Evolutionary conservation across 1,140 invertebrate genomes (phyloP).

Genomic region (Ostrea denselamellosa): DNA sequence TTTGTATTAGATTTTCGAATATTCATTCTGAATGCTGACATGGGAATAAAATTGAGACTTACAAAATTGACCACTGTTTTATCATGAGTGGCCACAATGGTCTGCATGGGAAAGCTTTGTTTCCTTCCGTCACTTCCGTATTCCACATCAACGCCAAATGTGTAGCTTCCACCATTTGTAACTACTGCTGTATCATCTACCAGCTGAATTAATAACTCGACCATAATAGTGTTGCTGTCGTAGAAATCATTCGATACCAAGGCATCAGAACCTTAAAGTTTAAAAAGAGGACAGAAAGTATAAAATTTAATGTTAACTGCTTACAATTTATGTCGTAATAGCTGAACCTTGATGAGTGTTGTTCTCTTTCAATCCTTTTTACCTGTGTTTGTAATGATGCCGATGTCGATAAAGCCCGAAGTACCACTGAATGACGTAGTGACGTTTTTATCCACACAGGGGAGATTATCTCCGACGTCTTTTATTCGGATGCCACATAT

Average conservation of each 20-base stretch:
- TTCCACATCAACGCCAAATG: slow-evolving; percentile 45
- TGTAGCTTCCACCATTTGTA: neutral
- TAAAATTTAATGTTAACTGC: neutral
- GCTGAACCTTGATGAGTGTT: too few relatives aligned
- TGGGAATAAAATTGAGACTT: neutral
- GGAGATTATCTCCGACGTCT: slow-evolving; percentile 58
- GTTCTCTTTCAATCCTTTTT: neutral
- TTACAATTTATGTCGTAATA: neutral
- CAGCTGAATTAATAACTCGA: slow-evolving; percentile 57
- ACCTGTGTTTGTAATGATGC: slow-evolving; percentile 58
- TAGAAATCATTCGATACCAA: slow-evolving; percentile 45
- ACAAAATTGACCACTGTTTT: slow-evolving; percentile 16
- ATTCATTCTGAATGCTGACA: too few relatives aligned
- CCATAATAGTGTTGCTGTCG: slow-evolving; percentile 57
- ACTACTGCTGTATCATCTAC: slow-evolving; percentile 37
- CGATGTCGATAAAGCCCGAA: slow-evolving; percentile 43
- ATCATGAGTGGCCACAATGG: slow-evolving; percentile 17
- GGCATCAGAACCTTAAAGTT: slow-evolving; percentile 39
- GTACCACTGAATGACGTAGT: slow-evolving; percentile 38
- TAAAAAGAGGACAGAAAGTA: neutral
- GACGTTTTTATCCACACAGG: slow-evolving; percentile 51
- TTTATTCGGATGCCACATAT: slow-evolving; percentile 57
- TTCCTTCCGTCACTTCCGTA: slow-evolving; percentile 20
- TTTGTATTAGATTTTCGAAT: neutral
- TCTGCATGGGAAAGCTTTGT: neutral